Conservation (phyloP, 2,888 invertebrate species). For the Hydropsyche betteni region DNA sequence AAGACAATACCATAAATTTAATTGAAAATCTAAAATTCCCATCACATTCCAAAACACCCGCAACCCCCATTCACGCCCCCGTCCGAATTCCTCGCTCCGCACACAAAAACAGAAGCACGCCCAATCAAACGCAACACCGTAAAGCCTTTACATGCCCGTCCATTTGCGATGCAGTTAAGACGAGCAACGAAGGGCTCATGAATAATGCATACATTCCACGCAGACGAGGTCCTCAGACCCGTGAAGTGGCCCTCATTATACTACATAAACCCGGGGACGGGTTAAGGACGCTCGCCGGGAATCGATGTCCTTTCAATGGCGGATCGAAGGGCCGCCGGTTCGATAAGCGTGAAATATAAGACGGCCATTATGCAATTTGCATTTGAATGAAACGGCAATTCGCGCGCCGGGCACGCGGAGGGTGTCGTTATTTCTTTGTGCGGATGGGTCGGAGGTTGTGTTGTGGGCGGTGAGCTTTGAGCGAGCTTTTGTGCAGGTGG, state of each 20-base stretch:
- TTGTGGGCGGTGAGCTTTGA: no score
- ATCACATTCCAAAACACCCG: no score
- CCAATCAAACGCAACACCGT: no score
- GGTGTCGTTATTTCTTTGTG: no score
- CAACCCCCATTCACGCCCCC: no score
- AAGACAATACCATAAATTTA: no score
- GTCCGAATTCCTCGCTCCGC: no score
- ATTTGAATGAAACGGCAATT: slow-evolving; percentile 31
- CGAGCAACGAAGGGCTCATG: slow-evolving; percentile 38
- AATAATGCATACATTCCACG: slow-evolving; percentile 39
- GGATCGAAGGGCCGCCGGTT: slow-evolving; percentile 5
- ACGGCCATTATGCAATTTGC: slow-evolving; percentile 38
- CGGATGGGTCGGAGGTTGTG: no score
- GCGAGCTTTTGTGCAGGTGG: no score
- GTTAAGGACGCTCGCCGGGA: not conserved
- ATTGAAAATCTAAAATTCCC: no score
- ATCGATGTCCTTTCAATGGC: slow-evolving; percentile 45
- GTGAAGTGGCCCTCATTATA: slow-evolving; percentile 44
- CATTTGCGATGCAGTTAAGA: slow-evolving; percentile 44
- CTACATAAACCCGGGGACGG: slow-evolving; percentile 26
- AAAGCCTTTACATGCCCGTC: not conserved
- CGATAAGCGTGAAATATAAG: slow-evolving; percentile 28
- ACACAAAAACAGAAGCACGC: no score
- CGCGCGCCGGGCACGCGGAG: not conserved
- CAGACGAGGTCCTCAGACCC: not conserved